Evolutionary conservation across 2,888 invertebrate species (phyloP).

Genomic region (Holacanthella duospinosa): DNA sequence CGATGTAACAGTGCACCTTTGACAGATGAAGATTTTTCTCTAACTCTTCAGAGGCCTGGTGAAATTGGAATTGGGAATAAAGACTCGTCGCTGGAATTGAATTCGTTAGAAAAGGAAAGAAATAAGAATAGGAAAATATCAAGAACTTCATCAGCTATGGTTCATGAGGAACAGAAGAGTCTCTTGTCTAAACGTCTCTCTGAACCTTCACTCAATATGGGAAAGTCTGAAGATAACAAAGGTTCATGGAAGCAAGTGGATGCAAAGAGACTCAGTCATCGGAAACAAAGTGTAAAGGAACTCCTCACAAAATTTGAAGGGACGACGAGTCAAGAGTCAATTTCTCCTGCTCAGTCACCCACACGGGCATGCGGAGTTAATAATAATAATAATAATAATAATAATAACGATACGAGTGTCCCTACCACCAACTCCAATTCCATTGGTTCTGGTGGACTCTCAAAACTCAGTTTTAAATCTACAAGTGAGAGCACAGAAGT

Average conservation of each 20-base stretch:
- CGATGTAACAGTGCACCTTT: slow-evolving; percentile 36
- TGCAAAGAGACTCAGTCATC: slow-evolving; percentile 37
- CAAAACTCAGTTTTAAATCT: slow-evolving; percentile 14
- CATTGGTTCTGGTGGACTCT: slow-evolving; percentile 11
- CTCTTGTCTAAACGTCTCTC: slow-evolving; percentile 35
- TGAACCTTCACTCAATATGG: slow-evolving; percentile 26
- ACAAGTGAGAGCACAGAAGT: neutral
- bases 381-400: too few species aligned
- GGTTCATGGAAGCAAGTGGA: slow-evolving; percentile 33
- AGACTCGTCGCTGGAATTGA: neutral
- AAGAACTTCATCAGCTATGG: neutral
- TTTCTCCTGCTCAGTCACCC: neutral
- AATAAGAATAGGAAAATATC: neutral
- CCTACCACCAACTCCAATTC: neutral
- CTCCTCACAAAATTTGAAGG: slow-evolving; percentile 55
- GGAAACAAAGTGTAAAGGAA: slow-evolving; percentile 51
- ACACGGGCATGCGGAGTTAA: neutral
- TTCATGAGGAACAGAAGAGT: slow-evolving; percentile 3
- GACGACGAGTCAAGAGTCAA: neutral
- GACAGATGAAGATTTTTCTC: slow-evolving; percentile 5
- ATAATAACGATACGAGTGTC: too few species aligned
- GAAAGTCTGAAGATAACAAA: neutral
- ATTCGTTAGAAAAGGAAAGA: neutral
- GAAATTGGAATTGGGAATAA: neutral
- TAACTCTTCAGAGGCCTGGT: neutral